Evolutionary conservation across 1,140 invertebrate genomes (phyloP).

Genomic region (Grapholita molesta): DNA sequence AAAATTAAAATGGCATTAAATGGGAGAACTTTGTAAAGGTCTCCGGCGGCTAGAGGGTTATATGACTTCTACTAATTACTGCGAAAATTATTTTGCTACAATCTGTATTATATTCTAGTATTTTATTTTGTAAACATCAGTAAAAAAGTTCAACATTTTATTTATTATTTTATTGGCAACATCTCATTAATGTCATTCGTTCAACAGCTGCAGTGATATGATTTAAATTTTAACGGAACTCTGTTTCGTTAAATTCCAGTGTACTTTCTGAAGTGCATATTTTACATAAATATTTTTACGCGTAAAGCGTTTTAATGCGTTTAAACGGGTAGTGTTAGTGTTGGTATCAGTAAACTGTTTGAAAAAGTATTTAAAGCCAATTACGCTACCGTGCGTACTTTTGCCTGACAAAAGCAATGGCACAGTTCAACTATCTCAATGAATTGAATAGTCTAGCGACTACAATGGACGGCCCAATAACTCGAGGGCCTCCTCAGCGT

Average conservation of each 20-base stretch:
- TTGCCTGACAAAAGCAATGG: conserved; percentile 76
- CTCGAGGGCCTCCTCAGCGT: conserved; percentile 86
- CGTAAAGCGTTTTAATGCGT: not conserved
- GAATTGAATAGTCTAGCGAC: conserved; percentile 86
- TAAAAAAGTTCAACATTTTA: too few relatives aligned
- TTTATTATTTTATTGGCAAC: not conserved
- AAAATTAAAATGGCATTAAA: too few relatives aligned
- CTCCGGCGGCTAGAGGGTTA: too few relatives aligned
- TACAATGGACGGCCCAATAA: conserved; percentile 86
- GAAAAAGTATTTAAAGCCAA: not conserved
- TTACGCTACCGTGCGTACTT: not conserved
- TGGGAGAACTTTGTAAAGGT: too few relatives aligned
- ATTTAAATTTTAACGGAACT: conserved; percentile 12
- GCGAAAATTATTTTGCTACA: too few relatives aligned
- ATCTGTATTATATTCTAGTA: too few relatives aligned
- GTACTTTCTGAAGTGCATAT: conserved; percentile 7
- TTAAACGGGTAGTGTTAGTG: not conserved
- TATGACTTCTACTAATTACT: too few relatives aligned
- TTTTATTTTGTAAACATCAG: too few relatives aligned
- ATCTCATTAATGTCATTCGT: not conserved
- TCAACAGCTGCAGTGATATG: not conserved
- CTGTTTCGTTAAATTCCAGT: conserved; percentile 7
- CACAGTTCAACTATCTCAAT: conserved; percentile 88
- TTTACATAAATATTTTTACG: not conserved
- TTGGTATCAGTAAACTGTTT: not conserved